A percentile compares a stretch with the other conserved stretches of the same genome.
Evolutionary conservation across 2,888 invertebrate genomes (phyloP).

Genomic region (Stenichneumon culpator): DNA sequence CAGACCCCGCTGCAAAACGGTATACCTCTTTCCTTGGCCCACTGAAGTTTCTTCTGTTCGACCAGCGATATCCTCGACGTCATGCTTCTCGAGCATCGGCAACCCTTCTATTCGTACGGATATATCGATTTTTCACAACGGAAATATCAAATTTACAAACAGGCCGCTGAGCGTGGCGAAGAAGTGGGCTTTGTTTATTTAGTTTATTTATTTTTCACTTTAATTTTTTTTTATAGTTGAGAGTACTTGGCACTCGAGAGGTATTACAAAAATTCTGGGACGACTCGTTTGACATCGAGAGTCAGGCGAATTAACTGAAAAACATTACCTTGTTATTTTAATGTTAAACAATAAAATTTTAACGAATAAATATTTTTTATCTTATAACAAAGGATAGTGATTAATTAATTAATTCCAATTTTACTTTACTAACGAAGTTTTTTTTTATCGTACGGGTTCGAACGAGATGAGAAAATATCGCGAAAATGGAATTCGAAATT

Average conservation of each 20-base stretch:
- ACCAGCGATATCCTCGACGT: slow-evolving; percentile 87
- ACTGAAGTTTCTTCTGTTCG: slow-evolving; percentile 96
- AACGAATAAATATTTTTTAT: not conserved
- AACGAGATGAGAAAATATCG: not conserved
- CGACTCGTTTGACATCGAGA: not conserved
- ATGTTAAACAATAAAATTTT: not conserved
- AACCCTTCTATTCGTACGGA: not conserved
- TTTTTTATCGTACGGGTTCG: not conserved
- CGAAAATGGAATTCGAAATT: not conserved
- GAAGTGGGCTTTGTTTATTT: not conserved
- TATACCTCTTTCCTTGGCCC: slow-evolving; percentile 96
- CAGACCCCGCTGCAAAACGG: slow-evolving; percentile 6
- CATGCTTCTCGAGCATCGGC: slow-evolving; percentile 63
- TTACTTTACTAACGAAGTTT: not conserved
- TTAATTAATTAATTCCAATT: not conserved
- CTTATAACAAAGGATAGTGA: not conserved
- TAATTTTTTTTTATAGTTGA: not conserved
- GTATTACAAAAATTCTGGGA: slow-evolving; percentile 18
- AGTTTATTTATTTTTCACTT: not conserved
- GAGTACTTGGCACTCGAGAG: slow-evolving; percentile 49
- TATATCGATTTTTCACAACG: not conserved
- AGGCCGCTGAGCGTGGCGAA: not conserved
- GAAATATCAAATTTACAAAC: slow-evolving; percentile 11
- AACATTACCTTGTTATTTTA: not conserved
- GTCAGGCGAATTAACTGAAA: not conserved